A percentile compares a stretch with the other conserved stretches of the same genome.
Evolutionary conservation across 2,888 invertebrate species (phyloP).

Genomic region (Callyntrura guangdongensis): DNA sequence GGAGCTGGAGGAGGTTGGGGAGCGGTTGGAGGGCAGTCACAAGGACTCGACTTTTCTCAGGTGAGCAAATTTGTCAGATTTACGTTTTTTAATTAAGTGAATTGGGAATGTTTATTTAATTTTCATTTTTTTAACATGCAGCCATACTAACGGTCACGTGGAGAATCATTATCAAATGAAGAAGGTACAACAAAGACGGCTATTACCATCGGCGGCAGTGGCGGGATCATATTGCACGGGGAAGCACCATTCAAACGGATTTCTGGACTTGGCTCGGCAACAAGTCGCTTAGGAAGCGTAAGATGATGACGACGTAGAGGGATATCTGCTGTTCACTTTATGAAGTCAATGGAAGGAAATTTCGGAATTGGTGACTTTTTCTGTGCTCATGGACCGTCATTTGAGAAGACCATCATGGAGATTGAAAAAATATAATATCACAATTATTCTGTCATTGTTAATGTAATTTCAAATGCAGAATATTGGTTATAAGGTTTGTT

Average conservation of each 20-base stretch:
- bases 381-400: not conserved
- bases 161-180: not conserved
- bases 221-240: not conserved
- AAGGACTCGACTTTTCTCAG: constrained; percentile 83
- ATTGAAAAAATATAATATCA: not conserved
- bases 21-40: constrained; percentile 79
- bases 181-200: not conserved
- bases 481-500: not conserved
- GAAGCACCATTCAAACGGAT: not conserved
- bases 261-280: constrained; percentile 18
- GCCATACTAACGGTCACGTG: not conserved
- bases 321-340: not conserved
- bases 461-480: constrained; percentile 4
- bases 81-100: not conserved
- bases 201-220: constrained; percentile 1
- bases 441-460: no score
- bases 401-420: not conserved
- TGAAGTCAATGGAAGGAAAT: not conserved
- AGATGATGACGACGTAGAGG: not conserved
- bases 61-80: constrained; percentile 40
- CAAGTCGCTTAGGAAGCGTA: not conserved
- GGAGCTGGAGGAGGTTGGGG: constrained; percentile 12
- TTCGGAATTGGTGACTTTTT: not conserved
- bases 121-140: not conserved
- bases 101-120: not conserved